phyloP scores from a whole-genome alignment of 2,113 vertebrate species.

The Nettapus auritus region DNA sequence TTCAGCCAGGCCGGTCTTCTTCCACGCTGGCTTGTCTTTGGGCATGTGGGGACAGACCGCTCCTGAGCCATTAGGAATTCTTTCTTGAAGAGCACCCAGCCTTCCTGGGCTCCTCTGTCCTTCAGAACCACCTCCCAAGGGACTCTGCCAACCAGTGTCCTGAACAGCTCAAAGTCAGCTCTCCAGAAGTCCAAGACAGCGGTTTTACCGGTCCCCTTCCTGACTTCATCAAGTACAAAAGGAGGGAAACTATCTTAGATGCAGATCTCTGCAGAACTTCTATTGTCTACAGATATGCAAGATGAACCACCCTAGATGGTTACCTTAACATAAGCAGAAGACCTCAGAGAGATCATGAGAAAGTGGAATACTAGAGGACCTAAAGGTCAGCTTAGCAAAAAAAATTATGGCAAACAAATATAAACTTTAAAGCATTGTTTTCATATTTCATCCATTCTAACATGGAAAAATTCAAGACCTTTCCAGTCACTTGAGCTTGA shows the following conservation, averaged over 20 bases:
- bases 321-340: background rate
- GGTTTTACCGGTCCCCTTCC: no score
- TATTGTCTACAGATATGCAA: background rate
- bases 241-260: background rate
- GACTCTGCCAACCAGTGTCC: no score
- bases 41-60: no score
- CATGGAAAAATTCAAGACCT: background rate
- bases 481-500: background rate
- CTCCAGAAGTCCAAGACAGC: no score
- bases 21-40: no score
- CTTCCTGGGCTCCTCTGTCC: no score
- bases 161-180: no score
- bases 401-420: background rate
- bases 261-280: background rate
- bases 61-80: no score
- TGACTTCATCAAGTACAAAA: no score
- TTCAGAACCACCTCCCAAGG: no score
- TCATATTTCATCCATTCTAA: background rate
- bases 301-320: background rate
- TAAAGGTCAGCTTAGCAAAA: background rate
- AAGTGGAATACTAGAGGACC: background rate
- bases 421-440: background rate
- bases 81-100: no score
- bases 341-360: background rate
- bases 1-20: no score